Evolutionary conservation across 2,888 invertebrate genomes (phyloP).

Genomic region (Dolichomitus sp.): DNA sequence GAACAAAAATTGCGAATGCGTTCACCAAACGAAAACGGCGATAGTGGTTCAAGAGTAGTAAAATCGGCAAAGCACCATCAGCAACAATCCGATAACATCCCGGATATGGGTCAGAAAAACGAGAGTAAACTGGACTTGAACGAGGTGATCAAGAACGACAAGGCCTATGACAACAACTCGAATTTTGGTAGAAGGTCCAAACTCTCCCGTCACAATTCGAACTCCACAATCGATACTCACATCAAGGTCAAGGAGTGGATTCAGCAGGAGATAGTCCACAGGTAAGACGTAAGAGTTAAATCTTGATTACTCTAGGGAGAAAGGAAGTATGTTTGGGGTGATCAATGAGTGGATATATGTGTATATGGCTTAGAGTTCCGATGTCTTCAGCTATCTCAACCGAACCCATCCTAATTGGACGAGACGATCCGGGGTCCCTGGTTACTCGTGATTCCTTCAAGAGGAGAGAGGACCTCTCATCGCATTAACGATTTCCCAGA

Average conservation of each 20-base stretch:
- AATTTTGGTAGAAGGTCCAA: conserved; percentile 89
- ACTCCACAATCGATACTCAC: conserved; percentile 94
- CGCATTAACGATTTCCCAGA: conserved; percentile 66
- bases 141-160: conserved; percentile 85
- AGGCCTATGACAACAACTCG: conserved; percentile 85
- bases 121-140: conserved; percentile 84
- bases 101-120: conserved; percentile 86
- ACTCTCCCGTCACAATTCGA: conserved; percentile 91
- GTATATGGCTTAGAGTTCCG: not conserved
- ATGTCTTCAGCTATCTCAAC: conserved; percentile 22
- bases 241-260: conserved; percentile 96
- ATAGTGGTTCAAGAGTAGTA: conserved; percentile 79
- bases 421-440: conserved; percentile 12
- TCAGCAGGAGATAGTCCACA: conserved; percentile 92
- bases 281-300: conserved; percentile 77
- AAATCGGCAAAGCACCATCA: conserved; percentile 76
- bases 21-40: conserved; percentile 87
- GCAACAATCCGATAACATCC: conserved; percentile 87
- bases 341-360: not conserved
- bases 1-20: conserved; percentile 87
- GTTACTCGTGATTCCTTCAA: conserved; percentile 38
- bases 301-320: not conserved
- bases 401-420: conserved; percentile 31
- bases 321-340: not conserved
- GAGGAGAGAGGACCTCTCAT: conserved; percentile 53